These are phyloP conservation scores for Belonocnema kinseyi DNA, from an alignment of 1,140 invertebrate genomes.

Conservation along the genomic window DNA sequence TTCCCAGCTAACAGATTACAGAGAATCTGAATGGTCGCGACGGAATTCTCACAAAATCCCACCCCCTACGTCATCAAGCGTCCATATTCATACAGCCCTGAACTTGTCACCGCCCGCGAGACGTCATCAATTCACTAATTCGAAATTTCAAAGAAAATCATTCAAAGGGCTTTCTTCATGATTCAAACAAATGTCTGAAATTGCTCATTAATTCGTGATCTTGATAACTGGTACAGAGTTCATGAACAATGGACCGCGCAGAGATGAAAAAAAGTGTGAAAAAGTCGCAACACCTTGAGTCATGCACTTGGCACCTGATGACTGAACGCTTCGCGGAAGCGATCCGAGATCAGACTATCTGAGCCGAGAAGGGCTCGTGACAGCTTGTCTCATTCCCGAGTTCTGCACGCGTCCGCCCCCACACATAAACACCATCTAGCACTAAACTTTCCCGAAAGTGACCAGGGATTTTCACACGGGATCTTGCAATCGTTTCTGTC, in stretches of 20 bases:
- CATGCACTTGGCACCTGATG: constrained; percentile 20
- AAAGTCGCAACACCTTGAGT: constrained; percentile 22
- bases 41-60: constrained; percentile 16
- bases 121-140: constrained; percentile 49
- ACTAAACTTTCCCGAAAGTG: constrained; percentile 4
- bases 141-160: constrained; percentile 38
- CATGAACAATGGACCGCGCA: constrained; percentile 37
- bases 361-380: background rate
- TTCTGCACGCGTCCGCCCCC: constrained; percentile 18
- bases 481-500: background rate
- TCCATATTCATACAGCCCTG: constrained; percentile 50
- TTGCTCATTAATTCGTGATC: background rate
- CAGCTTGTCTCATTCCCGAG: constrained; percentile 20
- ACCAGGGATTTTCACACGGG: background rate
- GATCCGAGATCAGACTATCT: background rate
- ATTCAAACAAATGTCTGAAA: constrained; percentile 3
- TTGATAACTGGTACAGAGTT: background rate
- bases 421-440: constrained; percentile 16
- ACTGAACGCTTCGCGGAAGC: background rate
- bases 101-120: constrained; percentile 60
- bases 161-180: background rate
- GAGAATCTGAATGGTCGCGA: background rate
- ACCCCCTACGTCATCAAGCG: constrained; percentile 27
- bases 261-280: background rate
- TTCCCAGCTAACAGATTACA: background rate